Conservation (phyloP, 1,140 invertebrate genomes). For the Diorhabda carinulata region DNA sequence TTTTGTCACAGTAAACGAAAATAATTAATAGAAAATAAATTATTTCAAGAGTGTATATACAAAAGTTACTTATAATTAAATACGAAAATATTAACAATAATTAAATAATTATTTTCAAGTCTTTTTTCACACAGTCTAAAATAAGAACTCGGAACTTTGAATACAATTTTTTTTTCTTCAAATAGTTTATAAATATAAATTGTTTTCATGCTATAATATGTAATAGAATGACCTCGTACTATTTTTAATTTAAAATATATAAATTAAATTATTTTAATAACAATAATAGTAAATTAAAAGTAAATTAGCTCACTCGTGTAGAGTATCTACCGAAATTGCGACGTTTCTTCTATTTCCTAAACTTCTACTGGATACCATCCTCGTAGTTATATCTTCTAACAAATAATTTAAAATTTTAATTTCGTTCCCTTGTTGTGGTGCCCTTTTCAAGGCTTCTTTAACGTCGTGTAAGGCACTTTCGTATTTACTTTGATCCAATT, state of each 20-base stretch:
- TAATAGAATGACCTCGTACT: too few species aligned
- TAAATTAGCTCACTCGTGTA: slow-evolving; percentile 27
- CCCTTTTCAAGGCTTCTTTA: slow-evolving; percentile 63
- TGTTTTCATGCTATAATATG: neutral
- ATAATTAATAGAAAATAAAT: neutral
- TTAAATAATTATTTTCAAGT: neutral
- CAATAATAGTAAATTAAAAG: neutral
- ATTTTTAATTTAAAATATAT: neutral
- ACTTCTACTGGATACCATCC: slow-evolving; percentile 40
- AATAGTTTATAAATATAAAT: neutral
- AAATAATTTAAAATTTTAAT: slow-evolving; percentile 61
- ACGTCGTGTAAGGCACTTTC: slow-evolving; percentile 64
- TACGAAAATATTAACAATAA: slow-evolving; percentile 3
- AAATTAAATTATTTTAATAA: neutral
- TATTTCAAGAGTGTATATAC: neutral
- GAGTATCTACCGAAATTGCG: slow-evolving; percentile 46
- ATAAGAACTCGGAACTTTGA: neutral
- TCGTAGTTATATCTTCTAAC: slow-evolving; percentile 60
- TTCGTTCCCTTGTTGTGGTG: slow-evolving; percentile 65
- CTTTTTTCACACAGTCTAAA: neutral
- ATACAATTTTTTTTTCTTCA: neutral
- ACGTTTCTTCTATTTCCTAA: slow-evolving; percentile 44
- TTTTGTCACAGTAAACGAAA: neutral
- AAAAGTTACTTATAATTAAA: neutral
- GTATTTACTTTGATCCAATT: slow-evolving; percentile 64